These are phyloP conservation scores for Ceratoteleas bidentatus DNA, from an alignment of 1,140 invertebrate genomes.

Conservation along the genomic window DNA sequence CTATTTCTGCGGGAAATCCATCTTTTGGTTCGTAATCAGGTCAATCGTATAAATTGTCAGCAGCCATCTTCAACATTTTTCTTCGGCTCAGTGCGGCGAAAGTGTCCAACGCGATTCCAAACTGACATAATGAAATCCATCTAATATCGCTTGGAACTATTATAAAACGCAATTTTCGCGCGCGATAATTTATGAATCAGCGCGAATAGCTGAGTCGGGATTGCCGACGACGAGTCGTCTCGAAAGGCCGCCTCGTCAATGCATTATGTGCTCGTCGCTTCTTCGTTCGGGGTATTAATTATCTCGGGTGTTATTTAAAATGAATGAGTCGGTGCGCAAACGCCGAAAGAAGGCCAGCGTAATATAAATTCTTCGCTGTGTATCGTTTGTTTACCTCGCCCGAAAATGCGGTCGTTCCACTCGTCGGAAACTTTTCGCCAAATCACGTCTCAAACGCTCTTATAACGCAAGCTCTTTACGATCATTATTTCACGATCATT, in stretches of 20 bases:
- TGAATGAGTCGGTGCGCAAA: no score
- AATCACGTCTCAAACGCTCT: no score
- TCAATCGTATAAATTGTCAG: neutral
- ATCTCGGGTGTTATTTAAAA: conserved; percentile 12
- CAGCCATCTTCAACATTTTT: no score
- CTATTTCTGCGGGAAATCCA: no score
- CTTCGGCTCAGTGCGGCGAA: neutral
- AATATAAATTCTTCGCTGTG: no score
- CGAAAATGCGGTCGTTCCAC: no score
- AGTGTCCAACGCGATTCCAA: conserved; percentile 5
- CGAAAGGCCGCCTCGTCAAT: conserved; percentile 7
- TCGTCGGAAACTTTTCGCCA: no score
- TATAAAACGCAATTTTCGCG: conserved; percentile 11
- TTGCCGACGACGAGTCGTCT: conserved; percentile 3
- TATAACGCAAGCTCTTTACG: no score
- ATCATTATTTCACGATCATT: no score
- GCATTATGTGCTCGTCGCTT: conserved; percentile 9
- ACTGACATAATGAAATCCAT: conserved; percentile 13
- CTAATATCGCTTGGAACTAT: conserved; percentile 11
- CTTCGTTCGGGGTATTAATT: conserved; percentile 26
- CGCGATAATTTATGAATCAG: conserved; percentile 11
- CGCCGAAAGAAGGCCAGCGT: neutral
- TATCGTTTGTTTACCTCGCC: no score
- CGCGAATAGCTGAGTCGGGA: conserved; percentile 9
- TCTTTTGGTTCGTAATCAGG: neutral